Base-by-base conservation (phyloP, 2,888 invertebrate genomes). In the Folsomia candida region DNA sequence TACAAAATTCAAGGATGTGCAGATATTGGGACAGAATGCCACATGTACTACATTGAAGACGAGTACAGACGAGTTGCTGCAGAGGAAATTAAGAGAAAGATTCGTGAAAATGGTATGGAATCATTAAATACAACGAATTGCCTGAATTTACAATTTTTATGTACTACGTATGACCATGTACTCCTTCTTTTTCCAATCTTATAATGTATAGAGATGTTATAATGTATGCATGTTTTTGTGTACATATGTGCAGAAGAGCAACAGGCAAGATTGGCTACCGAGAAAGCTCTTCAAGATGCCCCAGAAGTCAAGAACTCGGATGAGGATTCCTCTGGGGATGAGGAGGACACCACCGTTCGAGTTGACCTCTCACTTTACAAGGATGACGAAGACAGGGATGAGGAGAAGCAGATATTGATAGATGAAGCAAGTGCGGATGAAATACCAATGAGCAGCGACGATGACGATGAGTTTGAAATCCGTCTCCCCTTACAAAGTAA, bases 391-490 rank as follows among this genome's bases (percentile, higher is more conserved):
- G 70, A 73, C 25, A 69, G 70, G 2, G 74, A 72, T 18, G 75
- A 73, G 2, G 70, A 75, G 14, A 54, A 69, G 1, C 67, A 60
- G 24, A 67, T 70, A 26, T 70, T 75, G 29, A 26, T 74, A 62
- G 72, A 72, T 14, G 75, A 77, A 28, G 70, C 74, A 14, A 69
- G 71, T n/a, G 78, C 76, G 58, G 71, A 74, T 22, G 78, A 79
- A 51, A 70, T 79, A 54, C 73, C 71, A 20, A 66, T 76, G 61
- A 71, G 71, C 3, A 62, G 54, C 11, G 72, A 73, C 26, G 71
- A 74, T 51, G 77, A 76, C 9, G 75, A 76, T n/a, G 78, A 77
- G 54, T 76, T 76, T 66, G 76, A 79, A 27, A 77, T 74, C 1
- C 24, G 26, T 25, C 9, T 61, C 11, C 37, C 73, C 2, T 61